These are phyloP conservation scores for Ditylenchus weischeri DNA, from an alignment of 2,888 invertebrate genomes.

Conservation along the genomic window DNA sequence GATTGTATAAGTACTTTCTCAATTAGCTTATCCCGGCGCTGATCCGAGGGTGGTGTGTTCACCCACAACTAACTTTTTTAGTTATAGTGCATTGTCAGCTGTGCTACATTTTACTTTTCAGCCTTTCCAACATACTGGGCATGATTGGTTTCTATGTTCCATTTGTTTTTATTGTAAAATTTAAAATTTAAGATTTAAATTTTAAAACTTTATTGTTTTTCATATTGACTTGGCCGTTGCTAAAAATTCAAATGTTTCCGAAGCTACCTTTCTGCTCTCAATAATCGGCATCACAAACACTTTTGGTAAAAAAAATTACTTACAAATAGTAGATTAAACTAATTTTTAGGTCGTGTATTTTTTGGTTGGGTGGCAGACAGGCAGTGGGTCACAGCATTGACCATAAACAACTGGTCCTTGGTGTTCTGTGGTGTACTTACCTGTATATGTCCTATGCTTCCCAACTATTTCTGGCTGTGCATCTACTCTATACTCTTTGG, in stretches of 20 bases:
- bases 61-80: no score
- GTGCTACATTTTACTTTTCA: constrained; percentile 66
- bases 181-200: no score
- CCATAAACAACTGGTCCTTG: constrained; percentile 77
- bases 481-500: constrained; percentile 80
- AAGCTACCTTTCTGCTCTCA: constrained; percentile 51
- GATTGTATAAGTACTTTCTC: no score
- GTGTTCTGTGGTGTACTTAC: constrained; percentile 77
- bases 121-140: constrained; percentile 86
- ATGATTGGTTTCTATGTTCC: constrained; percentile 92
- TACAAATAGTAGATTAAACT: background rate
- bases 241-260: constrained; percentile 30
- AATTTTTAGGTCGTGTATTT: constrained; percentile 65
- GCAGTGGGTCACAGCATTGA: constrained; percentile 70
- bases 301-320: constrained; percentile 65
- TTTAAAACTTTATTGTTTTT: no score
- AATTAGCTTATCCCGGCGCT: no score
- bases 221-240: constrained; percentile 49
- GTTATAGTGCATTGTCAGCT: no score
- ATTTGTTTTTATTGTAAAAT: constrained; percentile 76
- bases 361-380: constrained; percentile 70
- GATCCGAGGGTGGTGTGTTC: no score
- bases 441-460: constrained; percentile 73
- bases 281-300: constrained; percentile 72
- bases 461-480: constrained; percentile 72